phyloP scores from a whole-genome alignment of 2,888 invertebrate species.

The Xanthorhoe spadicearia region DNA sequence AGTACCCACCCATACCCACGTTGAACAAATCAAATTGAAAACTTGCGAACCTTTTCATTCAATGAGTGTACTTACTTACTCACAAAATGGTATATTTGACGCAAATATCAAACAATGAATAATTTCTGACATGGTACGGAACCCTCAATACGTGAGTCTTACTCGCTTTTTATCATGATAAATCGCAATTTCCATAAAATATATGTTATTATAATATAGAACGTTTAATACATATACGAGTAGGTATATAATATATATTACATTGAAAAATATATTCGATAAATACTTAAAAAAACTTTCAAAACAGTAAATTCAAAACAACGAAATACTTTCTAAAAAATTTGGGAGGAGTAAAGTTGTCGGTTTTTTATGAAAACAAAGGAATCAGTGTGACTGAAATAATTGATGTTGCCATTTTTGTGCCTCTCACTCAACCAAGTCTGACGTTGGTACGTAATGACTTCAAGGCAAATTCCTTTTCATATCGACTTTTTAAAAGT shows the following conservation, averaged over 20 bases:
- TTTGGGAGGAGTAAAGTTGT: neutral
- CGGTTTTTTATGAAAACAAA: neutral
- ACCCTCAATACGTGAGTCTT: neutral
- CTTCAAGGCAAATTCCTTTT: neutral
- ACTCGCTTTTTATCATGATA: neutral
- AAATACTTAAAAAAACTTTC: neutral
- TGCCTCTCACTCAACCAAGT: neutral
- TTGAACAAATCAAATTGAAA: no score
- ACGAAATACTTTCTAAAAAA: neutral
- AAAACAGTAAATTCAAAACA: neutral
- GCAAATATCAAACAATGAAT: neutral
- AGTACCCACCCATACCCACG: no score
- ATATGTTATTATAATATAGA: neutral
- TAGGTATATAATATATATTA: no score
- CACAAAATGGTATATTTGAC: no score
- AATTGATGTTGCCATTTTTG: neutral
- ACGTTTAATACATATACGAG: neutral
- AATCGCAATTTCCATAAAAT: neutral
- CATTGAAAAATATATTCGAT: neutral
- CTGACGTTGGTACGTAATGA: neutral
- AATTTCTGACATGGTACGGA: neutral
- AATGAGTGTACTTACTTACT: no score
- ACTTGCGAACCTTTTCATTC: no score
- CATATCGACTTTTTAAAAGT: slow-evolving; percentile 9
- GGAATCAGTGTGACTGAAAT: neutral